Evolutionary conservation across 2,888 invertebrate genomes (phyloP), one percentile per base, ranked within the genome.

Genomic region (Leptopilina drosophilae): DNA sequence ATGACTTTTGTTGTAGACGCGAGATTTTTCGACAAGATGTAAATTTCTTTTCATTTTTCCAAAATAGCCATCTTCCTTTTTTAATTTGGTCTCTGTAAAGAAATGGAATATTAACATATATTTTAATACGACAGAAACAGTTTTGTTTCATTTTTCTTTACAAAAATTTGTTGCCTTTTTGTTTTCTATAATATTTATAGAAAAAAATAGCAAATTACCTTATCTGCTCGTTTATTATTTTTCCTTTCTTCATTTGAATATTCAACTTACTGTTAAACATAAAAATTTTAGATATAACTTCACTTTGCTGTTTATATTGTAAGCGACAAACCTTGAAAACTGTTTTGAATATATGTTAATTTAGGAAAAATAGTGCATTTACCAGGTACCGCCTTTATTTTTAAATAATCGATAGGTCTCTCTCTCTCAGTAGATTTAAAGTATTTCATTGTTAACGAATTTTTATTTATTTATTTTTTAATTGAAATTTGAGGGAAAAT

Each of bases 321-420:
- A 73, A 73, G 56, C 42, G 56, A n/a, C 8, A 33, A 53, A n/a
- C 56, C 73, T 73, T 40, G 33, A 73, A 40, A 14, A 11, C 73
- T 73, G 56, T 56, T 73, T 73, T 73, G 53, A 56, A 56, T 73
- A 56, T 56, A 56, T 56, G 73, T 56, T 73, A 56, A 73, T 73
- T 73, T 33, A 15, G 56, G 8, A 56, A 49, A 33, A 26, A 56
- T 8, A 33, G 9, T 56, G 33, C n/a, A 5, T 15, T 33, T 56
- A 26, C 1, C 7, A 49, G 11, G 33, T 11, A 9, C 49, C 49
- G 11, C 40, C 33, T n/a, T 53, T 33, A 9, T 56, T 33, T 33
- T 33, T 2, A 33, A 33, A 33, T 2, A 73, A 73, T 73, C 33
- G n/a, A 73, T 26, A 12, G 7, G 7, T 8, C 7, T 8, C 7